Conservation (phyloP, 2,797 vertebrate genomes). For the Phoebastria nigripes region DNA sequence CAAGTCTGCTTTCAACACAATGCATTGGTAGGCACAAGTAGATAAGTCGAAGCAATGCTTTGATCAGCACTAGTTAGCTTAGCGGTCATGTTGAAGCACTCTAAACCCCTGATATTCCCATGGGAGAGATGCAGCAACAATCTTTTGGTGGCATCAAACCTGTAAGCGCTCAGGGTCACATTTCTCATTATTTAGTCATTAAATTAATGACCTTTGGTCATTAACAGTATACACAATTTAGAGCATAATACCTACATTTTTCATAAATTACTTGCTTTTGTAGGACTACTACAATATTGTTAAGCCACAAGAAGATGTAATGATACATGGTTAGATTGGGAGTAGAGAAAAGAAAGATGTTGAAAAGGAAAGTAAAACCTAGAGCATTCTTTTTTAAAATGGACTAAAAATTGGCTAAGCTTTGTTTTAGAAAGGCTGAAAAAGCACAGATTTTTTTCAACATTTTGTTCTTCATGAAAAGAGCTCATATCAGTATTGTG, state of each 20-base stretch:
- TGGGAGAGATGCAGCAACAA: neutral
- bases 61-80: neutral
- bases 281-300: neutral
- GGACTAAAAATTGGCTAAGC: neutral
- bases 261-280: neutral
- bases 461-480: neutral
- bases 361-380: neutral
- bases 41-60: neutral
- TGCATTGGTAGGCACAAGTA: neutral
- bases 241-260: neutral
- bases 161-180: neutral
- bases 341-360: neutral
- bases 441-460: neutral
- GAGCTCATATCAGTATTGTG: neutral
- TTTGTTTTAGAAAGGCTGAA: neutral
- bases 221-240: neutral
- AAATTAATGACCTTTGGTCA: neutral
- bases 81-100: neutral
- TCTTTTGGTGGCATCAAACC: neutral
- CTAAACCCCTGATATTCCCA: neutral
- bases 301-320: neutral
- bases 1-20: neutral
- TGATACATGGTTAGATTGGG: neutral
- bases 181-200: neutral
- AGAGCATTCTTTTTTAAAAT: neutral